Conservation (phyloP, 2,888 invertebrate species). For the Synergus gifuensis region DNA sequence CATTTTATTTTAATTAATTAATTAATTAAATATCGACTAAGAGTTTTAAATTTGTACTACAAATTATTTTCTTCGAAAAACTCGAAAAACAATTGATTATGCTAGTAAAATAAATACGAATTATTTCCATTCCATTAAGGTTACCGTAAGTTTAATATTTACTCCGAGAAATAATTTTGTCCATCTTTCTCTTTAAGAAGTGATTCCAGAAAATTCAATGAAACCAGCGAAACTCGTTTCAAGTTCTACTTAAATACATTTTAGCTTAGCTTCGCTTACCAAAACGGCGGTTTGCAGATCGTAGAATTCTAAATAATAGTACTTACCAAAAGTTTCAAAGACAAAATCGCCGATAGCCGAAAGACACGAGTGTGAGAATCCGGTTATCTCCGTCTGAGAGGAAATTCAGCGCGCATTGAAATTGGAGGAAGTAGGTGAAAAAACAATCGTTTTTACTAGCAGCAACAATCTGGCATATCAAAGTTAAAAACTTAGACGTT, state of each 20-base stretch:
- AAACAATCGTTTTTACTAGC: conserved; percentile 25
- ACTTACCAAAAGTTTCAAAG: not conserved
- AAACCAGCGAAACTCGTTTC: not conserved
- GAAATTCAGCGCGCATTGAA: conserved; percentile 22
- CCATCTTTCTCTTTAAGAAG: not conserved
- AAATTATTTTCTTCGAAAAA: no score
- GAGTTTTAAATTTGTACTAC: no score
- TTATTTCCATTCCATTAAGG: no score
- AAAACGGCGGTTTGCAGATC: conserved; percentile 10
- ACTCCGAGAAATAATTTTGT: not conserved
- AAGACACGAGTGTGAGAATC: not conserved
- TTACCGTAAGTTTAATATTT: not conserved
- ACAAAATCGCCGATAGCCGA: conserved; percentile 11
- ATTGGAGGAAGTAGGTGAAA: conserved; percentile 25
- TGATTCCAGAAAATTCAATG: not conserved
- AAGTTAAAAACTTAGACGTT: conserved; percentile 23
- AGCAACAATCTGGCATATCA: conserved; percentile 25
- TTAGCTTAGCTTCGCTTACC: not conserved
- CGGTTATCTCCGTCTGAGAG: conserved; percentile 18
- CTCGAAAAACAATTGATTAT: no score
- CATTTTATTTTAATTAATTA: no score
- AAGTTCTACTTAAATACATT: not conserved
- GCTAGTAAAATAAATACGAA: no score
- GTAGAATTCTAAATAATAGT: conserved; percentile 26
- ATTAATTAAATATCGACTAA: no score